Evolutionary conservation across 2,888 invertebrate genomes (phyloP).

Genomic region (Microdon myrmicae): DNA sequence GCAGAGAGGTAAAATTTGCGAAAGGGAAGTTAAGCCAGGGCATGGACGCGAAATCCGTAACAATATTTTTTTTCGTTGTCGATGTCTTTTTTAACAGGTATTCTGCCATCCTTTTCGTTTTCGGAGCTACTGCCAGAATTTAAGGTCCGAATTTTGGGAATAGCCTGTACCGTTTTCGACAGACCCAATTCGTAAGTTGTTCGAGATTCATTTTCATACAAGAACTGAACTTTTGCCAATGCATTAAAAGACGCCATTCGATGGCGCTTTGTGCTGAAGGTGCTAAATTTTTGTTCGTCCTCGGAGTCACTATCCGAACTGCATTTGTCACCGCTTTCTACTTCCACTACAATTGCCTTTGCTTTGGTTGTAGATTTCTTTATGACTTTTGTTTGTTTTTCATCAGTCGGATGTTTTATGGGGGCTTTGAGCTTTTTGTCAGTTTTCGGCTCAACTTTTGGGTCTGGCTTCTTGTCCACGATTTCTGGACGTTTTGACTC

Average conservation of each 20-base stretch:
- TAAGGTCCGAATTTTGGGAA: slow-evolving; percentile 66
- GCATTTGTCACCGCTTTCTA: slow-evolving; percentile 46
- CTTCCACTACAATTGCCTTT: slow-evolving; percentile 21
- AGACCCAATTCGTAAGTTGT: slow-evolving; percentile 74
- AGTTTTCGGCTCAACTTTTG: slow-evolving; percentile 7
- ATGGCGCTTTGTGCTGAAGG: slow-evolving; percentile 79
- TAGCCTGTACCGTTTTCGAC: slow-evolving; percentile 67
- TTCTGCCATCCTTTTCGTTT: slow-evolving; percentile 64
- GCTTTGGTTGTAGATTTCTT: slow-evolving; percentile 38
- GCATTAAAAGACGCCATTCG: slow-evolving; percentile 91
- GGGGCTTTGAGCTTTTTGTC: slow-evolving; percentile 13
- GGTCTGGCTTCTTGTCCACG: slow-evolving; percentile 3
- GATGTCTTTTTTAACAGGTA: slow-evolving; percentile 30
- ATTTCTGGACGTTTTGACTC: slow-evolving; percentile 10
- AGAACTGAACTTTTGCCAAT: slow-evolving; percentile 87
- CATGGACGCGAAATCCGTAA: too few relatives aligned
- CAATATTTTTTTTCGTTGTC: too few relatives aligned
- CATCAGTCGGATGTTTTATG: too few relatives aligned
- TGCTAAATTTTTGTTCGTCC: slow-evolving; percentile 62
- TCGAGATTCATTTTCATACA: slow-evolving; percentile 88
- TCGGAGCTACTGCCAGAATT: slow-evolving; percentile 66
- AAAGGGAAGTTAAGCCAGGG: too few relatives aligned
- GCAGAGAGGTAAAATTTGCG: too few relatives aligned
- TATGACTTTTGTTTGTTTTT: too few relatives aligned
- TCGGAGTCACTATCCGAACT: slow-evolving; percentile 58